Base-by-base conservation (phyloP, 2,113 vertebrate species). In the Manacus vitellinus region DNA sequence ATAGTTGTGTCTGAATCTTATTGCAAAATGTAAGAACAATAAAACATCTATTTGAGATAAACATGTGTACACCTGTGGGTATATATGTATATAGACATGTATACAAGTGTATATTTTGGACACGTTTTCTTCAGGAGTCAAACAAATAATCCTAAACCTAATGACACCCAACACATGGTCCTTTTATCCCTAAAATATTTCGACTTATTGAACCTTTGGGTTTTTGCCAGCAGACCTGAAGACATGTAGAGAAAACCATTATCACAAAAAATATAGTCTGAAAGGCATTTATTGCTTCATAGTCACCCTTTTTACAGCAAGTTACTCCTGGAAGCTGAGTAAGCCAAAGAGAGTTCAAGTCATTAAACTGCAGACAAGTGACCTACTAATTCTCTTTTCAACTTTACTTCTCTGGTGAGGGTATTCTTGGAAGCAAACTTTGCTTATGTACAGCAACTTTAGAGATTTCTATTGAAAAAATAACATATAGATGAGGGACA, bases 71-170 rank as follows among this genome's bases (percentile, higher is more conserved):
- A 2, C 21, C 3, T 22, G 27, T 31, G 31, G 16, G 20, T 12
- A 27, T 15, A 47, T 8, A 31, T 31, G 23, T 10, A 28, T 13
- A 43, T 4, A n/a, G 16, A 12, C 2, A 2, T 2, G 15, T 2
- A 21, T 2, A 59, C 0, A 1, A 2, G 20, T 3, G 35, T 3
- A 0, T 24, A 67, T n/a, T n/a, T 14, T 72, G n/a, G n/a, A 63
- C 17, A 3, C 0, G 12, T 37, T 92, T 89, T 28, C 56, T 43
- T 68, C 24, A 14, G 14, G 30, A 61, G 12, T 65, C 25, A 75
- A 85, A 46, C 12, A 63, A 72, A 83, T 19, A 2, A 39, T 17
- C 35, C 68, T 24, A 63, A 68, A 44, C 12, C 15, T 46, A 49
- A 37, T 4, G 8, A 44, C 28, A 44, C 10, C 5, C 27, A 74